Evolutionary conservation across 1,140 invertebrate genomes (phyloP).

Genomic region (Aphelenchoides besseyi): DNA sequence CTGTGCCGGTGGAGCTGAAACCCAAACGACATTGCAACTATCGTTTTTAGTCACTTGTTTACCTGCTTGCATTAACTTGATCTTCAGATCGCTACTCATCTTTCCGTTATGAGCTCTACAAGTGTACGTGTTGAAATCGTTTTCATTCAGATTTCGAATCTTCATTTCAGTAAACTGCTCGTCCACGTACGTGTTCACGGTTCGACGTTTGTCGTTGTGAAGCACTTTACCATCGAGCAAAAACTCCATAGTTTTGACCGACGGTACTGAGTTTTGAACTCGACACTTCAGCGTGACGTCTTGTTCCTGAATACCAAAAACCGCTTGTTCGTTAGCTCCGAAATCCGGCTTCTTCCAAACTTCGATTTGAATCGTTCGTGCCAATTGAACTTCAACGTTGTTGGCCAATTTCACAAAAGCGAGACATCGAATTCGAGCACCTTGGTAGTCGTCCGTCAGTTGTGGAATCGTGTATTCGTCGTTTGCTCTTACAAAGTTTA

Average conservation of each 20-base stretch:
- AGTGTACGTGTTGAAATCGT: conserved; percentile 2
- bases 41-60: neutral
- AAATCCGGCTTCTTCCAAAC: conserved; percentile 14
- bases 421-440: neutral
- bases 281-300: neutral
- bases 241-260: conserved; percentile 8
- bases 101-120: conserved; percentile 15
- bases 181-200: neutral
- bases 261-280: neutral
- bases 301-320: neutral
- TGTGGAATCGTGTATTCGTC: conserved; percentile 12
- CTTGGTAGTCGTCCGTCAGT: conserved; percentile 17
- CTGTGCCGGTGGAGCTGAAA: conserved; percentile 12
- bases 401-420: conserved; percentile 12
- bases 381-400: neutral
- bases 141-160: conserved; percentile 5
- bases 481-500: conserved; percentile 3
- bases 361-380: neutral
- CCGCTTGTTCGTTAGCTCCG: neutral
- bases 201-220: too few species aligned
- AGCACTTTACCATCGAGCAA: neutral
- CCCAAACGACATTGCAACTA: too few species aligned
- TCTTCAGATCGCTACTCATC: neutral
- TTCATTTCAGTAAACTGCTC: neutral
- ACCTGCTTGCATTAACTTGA: conserved; percentile 1